Evolutionary conservation across 1,140 invertebrate species (phyloP).

Genomic region (Stegodyphus dumicola): DNA sequence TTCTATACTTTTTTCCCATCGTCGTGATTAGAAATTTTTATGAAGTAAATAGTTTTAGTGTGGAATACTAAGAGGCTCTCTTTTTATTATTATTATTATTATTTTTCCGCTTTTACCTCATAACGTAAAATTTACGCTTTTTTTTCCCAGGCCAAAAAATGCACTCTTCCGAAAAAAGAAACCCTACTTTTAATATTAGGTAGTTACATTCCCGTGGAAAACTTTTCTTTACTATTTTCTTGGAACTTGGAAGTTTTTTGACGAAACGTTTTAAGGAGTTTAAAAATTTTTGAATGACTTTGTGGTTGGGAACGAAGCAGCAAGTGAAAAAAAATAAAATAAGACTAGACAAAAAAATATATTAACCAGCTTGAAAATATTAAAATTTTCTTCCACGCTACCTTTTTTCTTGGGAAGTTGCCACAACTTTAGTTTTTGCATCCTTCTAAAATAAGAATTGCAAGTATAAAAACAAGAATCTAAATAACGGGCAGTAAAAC

Average conservation of each 20-base stretch:
- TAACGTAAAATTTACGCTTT: too few species aligned
- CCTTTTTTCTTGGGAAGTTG: not conserved
- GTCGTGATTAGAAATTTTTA: not conserved
- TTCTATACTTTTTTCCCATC: not conserved
- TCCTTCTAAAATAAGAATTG: too few species aligned
- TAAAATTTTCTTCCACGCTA: not conserved
- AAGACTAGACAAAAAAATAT: not conserved
- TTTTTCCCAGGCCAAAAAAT: too few species aligned
- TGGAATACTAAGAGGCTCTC: too few species aligned
- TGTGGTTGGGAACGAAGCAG: not conserved
- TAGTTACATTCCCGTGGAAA: not conserved
- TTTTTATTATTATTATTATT: too few species aligned
- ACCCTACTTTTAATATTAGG: too few species aligned
- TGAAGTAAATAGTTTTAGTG: too few species aligned
- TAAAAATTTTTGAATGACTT: slow-evolving; percentile 12
- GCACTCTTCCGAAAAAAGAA: too few species aligned
- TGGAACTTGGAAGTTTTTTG: not conserved
- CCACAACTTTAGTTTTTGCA: too few species aligned
- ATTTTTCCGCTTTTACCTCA: too few species aligned
- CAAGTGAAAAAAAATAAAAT: not conserved
- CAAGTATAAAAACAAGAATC: too few species aligned
- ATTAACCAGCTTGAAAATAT: slow-evolving; percentile 17
- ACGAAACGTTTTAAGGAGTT: not conserved
- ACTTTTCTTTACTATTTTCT: slow-evolving; percentile 8
- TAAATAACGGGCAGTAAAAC: too few species aligned